A percentile compares a stretch with the other conserved stretches of the same genome.
phyloP scores from a whole-genome alignment of 2,113 vertebrate species.

The Chaenogobius annularis region DNA sequence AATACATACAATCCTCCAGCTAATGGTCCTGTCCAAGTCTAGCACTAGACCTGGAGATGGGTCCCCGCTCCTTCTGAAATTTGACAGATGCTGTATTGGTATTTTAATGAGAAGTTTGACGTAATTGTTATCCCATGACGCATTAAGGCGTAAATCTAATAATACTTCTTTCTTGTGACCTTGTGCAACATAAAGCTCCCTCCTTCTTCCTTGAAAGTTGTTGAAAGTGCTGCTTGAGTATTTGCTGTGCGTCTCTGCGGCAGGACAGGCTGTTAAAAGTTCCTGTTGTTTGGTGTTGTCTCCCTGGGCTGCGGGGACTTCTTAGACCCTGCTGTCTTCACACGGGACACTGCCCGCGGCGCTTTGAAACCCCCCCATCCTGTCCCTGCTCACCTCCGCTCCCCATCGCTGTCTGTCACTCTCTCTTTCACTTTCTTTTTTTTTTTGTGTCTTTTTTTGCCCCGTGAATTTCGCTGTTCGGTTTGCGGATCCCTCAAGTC shows the following conservation, averaged over 20 bases:
- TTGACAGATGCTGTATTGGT: no score
- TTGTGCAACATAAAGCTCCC: constrained; percentile 9
- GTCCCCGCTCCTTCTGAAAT: no score
- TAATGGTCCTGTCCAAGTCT: no score
- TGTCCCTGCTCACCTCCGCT: constrained; percentile 13
- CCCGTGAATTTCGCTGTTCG: constrained; percentile 50
- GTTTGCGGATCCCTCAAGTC: constrained; percentile 66
- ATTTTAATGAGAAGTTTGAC: background rate
- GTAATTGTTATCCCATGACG: background rate
- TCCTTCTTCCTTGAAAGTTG: constrained; percentile 33
- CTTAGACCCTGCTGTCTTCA: constrained; percentile 55
- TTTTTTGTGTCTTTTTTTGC: constrained; percentile 37
- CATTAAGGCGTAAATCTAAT: background rate
- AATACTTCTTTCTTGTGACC: background rate
- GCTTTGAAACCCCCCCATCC: constrained; percentile 43
- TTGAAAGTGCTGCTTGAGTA: constrained; percentile 45
- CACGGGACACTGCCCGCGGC: constrained; percentile 55
- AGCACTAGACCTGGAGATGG: no score
- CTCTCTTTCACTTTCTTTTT: constrained; percentile 22
- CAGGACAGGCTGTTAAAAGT: constrained; percentile 61
- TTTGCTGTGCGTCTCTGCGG: constrained; percentile 51
- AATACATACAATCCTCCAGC: no score
- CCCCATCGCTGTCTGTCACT: constrained; percentile 40
- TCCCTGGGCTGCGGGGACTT: constrained; percentile 53
- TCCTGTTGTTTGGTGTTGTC: constrained; percentile 63